These are phyloP conservation scores for Lagria hirta DNA, from an alignment of 2,888 invertebrate species.

Conservation along the genomic window DNA sequence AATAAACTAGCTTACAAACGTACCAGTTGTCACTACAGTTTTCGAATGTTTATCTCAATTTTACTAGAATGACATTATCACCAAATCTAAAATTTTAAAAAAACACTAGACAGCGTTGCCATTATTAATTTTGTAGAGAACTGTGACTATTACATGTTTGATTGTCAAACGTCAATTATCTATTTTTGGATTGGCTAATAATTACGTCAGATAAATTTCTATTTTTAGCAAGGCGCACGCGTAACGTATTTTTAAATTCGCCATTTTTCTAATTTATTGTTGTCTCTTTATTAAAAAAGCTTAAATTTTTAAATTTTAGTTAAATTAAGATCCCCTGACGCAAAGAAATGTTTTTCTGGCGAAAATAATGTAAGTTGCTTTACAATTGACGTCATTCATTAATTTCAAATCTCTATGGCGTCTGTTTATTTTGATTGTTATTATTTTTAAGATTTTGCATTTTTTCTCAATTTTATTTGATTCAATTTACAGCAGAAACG, in stretches of 20 bases:
- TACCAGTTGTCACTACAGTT: no score
- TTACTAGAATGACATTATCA: no score
- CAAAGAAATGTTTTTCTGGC: constrained; percentile 27
- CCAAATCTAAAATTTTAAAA: no score
- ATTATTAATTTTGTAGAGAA: no score
- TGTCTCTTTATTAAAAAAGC: constrained; percentile 45
- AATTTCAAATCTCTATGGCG: constrained; percentile 4
- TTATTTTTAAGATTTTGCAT: constrained; percentile 16
- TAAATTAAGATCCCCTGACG: constrained; percentile 33
- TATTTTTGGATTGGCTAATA: constrained; percentile 40
- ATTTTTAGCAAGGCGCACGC: constrained; percentile 53
- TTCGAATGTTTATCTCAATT: no score
- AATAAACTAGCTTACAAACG: no score
- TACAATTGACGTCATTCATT: neutral
- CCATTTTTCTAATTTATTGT: constrained; percentile 54
- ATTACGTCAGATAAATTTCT: constrained; percentile 50
- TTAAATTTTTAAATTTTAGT: constrained; percentile 36
- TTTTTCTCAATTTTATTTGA: no score
- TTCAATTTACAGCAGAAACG: constrained; percentile 33
- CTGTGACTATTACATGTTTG: no score
- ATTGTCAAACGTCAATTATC: no score
- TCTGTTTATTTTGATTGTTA: constrained; percentile 20
- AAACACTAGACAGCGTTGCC: no score
- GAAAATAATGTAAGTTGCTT: constrained; percentile 29
- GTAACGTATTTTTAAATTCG: constrained; percentile 48